Evolutionary conservation across 2,113 vertebrate genomes (phyloP), one percentile per base, ranked within the genome.

Genomic region (Ophthalmolycus amberensis): DNA sequence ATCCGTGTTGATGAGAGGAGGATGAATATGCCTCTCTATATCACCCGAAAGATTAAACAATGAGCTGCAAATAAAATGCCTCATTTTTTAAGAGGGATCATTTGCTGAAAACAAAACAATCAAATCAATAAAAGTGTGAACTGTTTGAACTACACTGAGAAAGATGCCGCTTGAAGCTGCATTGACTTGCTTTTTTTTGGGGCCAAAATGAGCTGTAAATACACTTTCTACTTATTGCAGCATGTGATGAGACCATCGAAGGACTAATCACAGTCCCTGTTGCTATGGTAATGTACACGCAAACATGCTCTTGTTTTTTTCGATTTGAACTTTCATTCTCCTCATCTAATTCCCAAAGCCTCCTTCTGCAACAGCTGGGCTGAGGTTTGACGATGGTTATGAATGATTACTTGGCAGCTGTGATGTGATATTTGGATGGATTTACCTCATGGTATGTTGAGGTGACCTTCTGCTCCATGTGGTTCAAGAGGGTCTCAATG

Each of bases 391-490:
- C 6, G 46, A 63, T 63, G 15, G 27, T 32, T 25, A 8, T 42
- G 15, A 14, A 64, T 52, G 3, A 16, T n/a, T 7, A 50, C 50
- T n/a, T 69, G 14, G 38, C 6, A 50, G 14, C 6, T 25, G 70
- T 62, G 20, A 5, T 9, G 75, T 16, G 25, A 9, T 8, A 32
- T 65, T 50, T 14, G 11, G 6, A 40, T 38, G 18, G 11, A 10
- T 0, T 94, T 94, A 97, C 96, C 94, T 96, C 82, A 0, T 93
- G 84, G 3, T 87, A 80, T 5, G 82, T 71, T 2, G 88, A 58
- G 64, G 91, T 71, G 29, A 96, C 94, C 72, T 94, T 95, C 86
- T 94, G 92, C 88, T 96, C 95, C 83, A 96, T 84, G 74, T 85
- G 92, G 88, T 87, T 95, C 74, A 96, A 89, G 84, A 96, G 50